Percentiles rank a stretch among this genome's conserved stretches.
Evolutionary conservation across 2,888 invertebrate genomes (phyloP).

Genomic region (Macrophya annulata): DNA sequence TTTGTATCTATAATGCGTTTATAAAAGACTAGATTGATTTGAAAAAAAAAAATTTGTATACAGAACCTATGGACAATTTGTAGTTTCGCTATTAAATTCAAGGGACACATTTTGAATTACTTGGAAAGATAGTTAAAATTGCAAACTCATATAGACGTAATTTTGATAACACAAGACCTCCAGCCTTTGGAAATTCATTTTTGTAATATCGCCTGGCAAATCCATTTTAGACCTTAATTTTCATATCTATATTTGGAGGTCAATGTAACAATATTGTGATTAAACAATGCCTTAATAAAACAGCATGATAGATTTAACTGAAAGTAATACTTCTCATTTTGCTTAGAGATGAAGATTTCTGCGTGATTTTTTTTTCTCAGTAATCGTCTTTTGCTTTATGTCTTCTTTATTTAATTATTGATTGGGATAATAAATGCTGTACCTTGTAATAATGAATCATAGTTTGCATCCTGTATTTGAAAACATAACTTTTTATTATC

Average conservation of each 20-base stretch:
- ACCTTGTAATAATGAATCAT: neutral
- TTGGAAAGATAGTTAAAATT: neutral
- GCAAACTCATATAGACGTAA: neutral
- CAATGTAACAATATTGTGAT: neutral
- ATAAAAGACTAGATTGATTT: neutral
- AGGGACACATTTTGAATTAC: neutral
- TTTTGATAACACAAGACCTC: neutral
- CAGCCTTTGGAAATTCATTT: neutral
- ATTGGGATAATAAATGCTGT: neutral
- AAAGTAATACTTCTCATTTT: no score
- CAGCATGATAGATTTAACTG: no score
- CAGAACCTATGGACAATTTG: neutral
- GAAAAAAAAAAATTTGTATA: neutral
- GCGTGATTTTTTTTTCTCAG: no score
- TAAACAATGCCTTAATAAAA: no score
- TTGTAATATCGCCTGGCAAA: neutral
- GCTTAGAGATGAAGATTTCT: no score
- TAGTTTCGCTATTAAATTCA: no score
- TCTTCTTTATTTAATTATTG: neutral
- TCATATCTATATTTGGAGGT: neutral
- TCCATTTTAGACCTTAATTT: neutral
- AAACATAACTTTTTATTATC: conserved; percentile 31
- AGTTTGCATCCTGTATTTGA: neutral
- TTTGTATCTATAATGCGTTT: neutral
- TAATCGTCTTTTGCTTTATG: no score